phyloP scores from a whole-genome alignment of 2,113 vertebrate species.

The Zapornia atra region DNA sequence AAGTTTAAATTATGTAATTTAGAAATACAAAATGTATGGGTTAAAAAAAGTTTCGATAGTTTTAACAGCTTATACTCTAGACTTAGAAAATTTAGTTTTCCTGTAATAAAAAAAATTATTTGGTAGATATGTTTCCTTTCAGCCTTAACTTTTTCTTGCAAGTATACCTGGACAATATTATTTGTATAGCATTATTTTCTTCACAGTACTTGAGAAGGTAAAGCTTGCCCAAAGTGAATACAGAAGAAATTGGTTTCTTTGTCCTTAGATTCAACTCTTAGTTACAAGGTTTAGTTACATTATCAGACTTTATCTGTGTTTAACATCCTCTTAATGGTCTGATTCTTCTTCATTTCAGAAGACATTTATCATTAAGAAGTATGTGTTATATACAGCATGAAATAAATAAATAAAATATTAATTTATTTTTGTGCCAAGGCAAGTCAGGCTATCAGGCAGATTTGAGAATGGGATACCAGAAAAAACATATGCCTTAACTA shows the following conservation, averaged over 20 bases:
- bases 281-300: not conserved
- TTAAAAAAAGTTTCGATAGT: not conserved
- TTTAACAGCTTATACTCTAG: not conserved
- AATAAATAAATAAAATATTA: not conserved
- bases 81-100: not conserved
- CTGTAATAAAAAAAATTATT: not conserved
- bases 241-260: not conserved
- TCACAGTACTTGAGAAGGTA: not conserved
- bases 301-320: not conserved
- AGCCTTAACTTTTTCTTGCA: not conserved
- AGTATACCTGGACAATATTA: not conserved
- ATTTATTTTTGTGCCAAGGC: not conserved
- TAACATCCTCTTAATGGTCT: not conserved
- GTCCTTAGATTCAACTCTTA: not conserved
- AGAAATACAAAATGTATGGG: not conserved
- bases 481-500: not conserved
- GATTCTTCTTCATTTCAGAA: not conserved
- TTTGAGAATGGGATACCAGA: not conserved
- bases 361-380: not conserved
- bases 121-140: not conserved
- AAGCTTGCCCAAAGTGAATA: not conserved
- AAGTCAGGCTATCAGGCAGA: not conserved
- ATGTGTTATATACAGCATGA: not conserved
- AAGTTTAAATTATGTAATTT: not conserved
- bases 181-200: not conserved